A percentile compares a stretch with the other conserved stretches of the same genome.
Conservation (phyloP, 2,113 vertebrate species). For the Pelvicachromis taeniatus region DNA sequence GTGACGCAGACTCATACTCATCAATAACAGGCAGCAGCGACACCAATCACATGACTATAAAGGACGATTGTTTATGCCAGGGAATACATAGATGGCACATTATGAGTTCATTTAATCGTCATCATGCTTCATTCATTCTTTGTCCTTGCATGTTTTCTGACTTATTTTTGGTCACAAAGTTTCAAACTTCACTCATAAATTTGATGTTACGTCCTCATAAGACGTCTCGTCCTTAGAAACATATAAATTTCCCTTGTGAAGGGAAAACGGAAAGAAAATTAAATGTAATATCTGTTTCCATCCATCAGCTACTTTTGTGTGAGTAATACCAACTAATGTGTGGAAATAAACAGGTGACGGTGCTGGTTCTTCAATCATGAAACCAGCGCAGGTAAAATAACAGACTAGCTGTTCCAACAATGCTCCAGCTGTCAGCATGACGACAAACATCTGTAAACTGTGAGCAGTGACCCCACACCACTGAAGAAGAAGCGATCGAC, state of each 20-base stretch:
- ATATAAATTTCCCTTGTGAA: rapidly evolving
- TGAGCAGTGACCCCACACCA: neutral
- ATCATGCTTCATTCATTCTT: neutral
- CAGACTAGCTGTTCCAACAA: neutral
- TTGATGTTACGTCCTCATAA: rapidly evolving
- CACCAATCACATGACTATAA: neutral
- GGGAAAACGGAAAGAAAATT: neutral
- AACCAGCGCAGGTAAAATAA: neutral
- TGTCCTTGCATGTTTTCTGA: neutral
- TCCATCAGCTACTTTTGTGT: neutral
- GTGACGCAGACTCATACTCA: neutral
- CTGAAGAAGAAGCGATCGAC: neutral
- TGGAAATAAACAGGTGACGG: neutral
- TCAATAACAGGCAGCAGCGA: neutral
- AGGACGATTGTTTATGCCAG: neutral
- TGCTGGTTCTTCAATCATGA: neutral
- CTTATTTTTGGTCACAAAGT: neutral
- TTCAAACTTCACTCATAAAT: neutral
- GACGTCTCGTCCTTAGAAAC: neutral
- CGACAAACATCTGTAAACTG: neutral
- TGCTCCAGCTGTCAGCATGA: neutral
- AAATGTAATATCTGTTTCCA: rapidly evolving
- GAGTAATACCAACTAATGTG: rapidly evolving
- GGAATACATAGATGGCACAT: neutral
- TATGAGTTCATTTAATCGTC: rapidly evolving